phyloP scores from a whole-genome alignment of 2,888 invertebrate genomes.

The Catocala sponsa region DNA sequence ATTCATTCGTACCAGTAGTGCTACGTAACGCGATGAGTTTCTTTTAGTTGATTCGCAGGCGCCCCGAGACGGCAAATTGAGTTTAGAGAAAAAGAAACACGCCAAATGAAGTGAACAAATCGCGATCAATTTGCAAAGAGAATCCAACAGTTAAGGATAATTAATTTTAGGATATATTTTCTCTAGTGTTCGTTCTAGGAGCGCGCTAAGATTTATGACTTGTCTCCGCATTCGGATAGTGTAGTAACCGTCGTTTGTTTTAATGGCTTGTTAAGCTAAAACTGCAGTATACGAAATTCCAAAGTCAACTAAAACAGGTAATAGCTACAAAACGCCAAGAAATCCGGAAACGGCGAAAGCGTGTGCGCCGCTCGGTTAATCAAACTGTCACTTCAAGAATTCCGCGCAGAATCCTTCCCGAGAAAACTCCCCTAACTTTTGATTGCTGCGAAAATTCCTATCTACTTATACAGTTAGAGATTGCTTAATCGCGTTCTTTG shows the following conservation, averaged over 20 bases:
- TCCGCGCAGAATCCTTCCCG: constrained; percentile 83
- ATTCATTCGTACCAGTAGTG: constrained; percentile 76
- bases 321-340: constrained; percentile 78
- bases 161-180: constrained; percentile 58
- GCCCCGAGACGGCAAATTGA: constrained; percentile 67
- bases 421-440: constrained; percentile 86
- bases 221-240: constrained; percentile 27
- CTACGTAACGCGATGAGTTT: constrained; percentile 76
- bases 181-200: constrained; percentile 35
- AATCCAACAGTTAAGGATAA: constrained; percentile 57
- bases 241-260: constrained; percentile 34
- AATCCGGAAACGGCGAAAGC: constrained; percentile 78
- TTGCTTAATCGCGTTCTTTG: constrained; percentile 79
- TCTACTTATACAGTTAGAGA: constrained; percentile 79
- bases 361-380: constrained; percentile 86
- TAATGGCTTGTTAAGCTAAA: constrained; percentile 40
- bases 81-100: constrained; percentile 74
- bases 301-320: constrained; percentile 73
- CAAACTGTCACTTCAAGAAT: constrained; percentile 88
- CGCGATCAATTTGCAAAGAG: constrained; percentile 70
- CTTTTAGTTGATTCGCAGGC: constrained; percentile 73
- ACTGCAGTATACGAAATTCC: constrained; percentile 58
- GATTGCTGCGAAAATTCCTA: constrained; percentile 83
- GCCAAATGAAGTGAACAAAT: constrained; percentile 72
- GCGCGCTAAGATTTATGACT: constrained; percentile 40